Evolutionary conservation across 1,140 invertebrate species (phyloP), one percentile per base, ranked within the genome.

Genomic region (Hyles vespertilio): DNA sequence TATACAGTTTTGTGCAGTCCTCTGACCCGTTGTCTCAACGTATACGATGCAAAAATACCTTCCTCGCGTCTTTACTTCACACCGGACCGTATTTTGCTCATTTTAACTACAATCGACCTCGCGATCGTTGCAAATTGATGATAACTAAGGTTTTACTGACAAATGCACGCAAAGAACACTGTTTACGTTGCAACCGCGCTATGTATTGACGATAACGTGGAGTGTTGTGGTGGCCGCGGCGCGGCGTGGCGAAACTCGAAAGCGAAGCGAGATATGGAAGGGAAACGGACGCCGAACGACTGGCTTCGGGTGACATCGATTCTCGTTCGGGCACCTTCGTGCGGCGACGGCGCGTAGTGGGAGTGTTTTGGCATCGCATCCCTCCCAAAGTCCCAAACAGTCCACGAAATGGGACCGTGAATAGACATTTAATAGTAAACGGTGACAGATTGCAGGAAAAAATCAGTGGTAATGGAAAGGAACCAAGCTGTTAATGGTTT

Each of bases 21-120:
- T 72, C 53, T 53, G 61, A 58, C 61, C 50, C 59, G 51, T 49
- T 60, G 59, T 64, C 49, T 6, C 22, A 59, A 64, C 7, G 36
- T 45, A 11, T 44, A 10, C 10, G 22, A 51, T 9, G 12, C 22
- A 10, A 10, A 32, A 51, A 32, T 56, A 40, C 57, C 53, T 40
- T 59, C 59, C 44, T 47, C 51, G 45, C 67, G 57, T 61, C 55
- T 65, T 73, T 89, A 89, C 79, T 89, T 89, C 63, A 89, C 85
- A 61, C 84, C 85, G 51, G 85, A 89, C 54, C 84, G 71, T 77
- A 89, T 79, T 83, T 86, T 84, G 61, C 67, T 76, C 85, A 89
- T 89, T 78, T 66, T 87, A 74, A 83, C 57, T 51, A 50, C 51
- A 44, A 36, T 32, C 51, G 32, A 12, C 44, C 22, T 40, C 36